Evolutionary conservation across 2,888 invertebrate species (phyloP).

Genomic region (Callyntrura guangdongensis): DNA sequence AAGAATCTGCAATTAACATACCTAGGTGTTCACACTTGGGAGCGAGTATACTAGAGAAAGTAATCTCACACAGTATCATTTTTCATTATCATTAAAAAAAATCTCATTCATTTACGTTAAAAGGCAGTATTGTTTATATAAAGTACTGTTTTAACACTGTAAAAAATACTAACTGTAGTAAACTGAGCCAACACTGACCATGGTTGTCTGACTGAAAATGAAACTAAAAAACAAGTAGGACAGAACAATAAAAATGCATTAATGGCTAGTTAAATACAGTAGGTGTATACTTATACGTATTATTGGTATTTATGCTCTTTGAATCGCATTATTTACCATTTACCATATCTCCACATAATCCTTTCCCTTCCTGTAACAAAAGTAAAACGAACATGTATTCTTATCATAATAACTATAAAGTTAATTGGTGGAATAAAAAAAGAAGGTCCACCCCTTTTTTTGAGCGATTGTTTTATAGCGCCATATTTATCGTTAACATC

Average conservation of each 20-base stretch:
- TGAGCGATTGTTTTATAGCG: background rate
- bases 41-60: too few species aligned
- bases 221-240: constrained; percentile 51
- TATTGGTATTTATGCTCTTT: background rate
- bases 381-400: background rate
- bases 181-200: constrained; percentile 56
- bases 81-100: constrained; percentile 1
- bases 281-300: too few species aligned
- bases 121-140: background rate
- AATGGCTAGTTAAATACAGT: background rate
- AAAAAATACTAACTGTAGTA: constrained; percentile 1
- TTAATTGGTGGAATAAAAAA: background rate
- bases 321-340: background rate
- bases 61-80: background rate
- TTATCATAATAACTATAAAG: background rate
- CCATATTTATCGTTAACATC: background rate
- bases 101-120: background rate
- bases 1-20: too few species aligned
- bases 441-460: background rate
- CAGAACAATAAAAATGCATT: constrained; percentile 41
- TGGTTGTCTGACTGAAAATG: constrained; percentile 52
- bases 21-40: too few species aligned
- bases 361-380: constrained; percentile 5
- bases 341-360: background rate
- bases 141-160: background rate